A percentile compares a stretch with the other conserved stretches of the same genome.
Conservation (phyloP, 2,888 invertebrate species). For the Ectobius pallidus region DNA sequence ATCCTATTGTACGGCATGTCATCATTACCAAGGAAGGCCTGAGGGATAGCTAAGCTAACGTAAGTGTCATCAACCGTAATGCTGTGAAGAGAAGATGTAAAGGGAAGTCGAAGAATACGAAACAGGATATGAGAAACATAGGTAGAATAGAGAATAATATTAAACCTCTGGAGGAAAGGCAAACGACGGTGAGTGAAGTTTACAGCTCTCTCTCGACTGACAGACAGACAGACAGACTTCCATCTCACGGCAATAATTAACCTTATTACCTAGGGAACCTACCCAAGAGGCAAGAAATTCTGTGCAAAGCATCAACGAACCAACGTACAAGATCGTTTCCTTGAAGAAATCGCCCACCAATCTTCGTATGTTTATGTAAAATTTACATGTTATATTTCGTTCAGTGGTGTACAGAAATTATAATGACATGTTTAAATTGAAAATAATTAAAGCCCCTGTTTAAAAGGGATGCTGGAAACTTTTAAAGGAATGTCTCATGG, state of each 20-base stretch:
- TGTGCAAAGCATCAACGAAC: neutral
- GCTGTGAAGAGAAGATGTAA: too few species aligned
- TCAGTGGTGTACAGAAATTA: too few species aligned
- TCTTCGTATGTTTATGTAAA: too few species aligned
- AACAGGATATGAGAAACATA: conserved; percentile 14
- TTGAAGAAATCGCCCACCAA: neutral
- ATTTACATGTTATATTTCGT: too few species aligned
- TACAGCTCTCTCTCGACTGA: too few species aligned
- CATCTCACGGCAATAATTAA: conserved; percentile 29
- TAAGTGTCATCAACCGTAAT: neutral
- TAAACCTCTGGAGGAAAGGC: conserved; percentile 14
- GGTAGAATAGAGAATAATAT: conserved; percentile 7
- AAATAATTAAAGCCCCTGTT: too few species aligned
- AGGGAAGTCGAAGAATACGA: conserved; percentile 10
- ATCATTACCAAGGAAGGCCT: neutral
- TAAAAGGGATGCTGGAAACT: too few species aligned
- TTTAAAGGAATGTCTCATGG: too few species aligned
- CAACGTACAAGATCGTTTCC: neutral
- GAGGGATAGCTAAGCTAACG: neutral
- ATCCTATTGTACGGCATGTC: too few species aligned
- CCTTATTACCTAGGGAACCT: conserved; percentile 20
- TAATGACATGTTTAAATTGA: too few species aligned
- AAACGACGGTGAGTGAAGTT: neutral
- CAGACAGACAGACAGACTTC: conserved; percentile 26
- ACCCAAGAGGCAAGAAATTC: neutral